Conservation (phyloP, 2,888 invertebrate species). For the Erebia epiphron region DNA sequence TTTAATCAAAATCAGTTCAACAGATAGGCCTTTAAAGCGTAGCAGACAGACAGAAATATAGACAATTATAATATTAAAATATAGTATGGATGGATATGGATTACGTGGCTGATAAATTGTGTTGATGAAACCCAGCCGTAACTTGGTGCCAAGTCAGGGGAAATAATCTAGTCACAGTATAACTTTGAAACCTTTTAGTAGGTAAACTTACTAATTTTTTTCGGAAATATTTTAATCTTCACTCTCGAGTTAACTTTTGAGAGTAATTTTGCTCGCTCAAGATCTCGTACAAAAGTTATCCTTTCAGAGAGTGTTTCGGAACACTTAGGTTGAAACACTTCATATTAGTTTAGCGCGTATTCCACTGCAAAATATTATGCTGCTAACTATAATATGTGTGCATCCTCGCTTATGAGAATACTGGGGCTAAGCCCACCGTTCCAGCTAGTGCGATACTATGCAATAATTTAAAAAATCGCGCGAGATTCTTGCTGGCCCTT, state of each 20-base stretch:
- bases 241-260: background rate
- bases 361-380: conserved; percentile 17
- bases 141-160: no score
- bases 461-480: background rate
- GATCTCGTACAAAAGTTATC: conserved; percentile 14
- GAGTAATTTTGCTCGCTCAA: conserved; percentile 10
- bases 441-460: background rate
- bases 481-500: no score
- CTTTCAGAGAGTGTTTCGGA: conserved; percentile 8
- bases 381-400: conserved; percentile 14
- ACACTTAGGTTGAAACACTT: conserved; percentile 21
- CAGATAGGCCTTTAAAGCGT: no score
- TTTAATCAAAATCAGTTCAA: no score
- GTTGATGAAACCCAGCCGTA: no score
- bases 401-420: conserved; percentile 14
- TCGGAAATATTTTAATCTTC: conserved; percentile 3
- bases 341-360: conserved; percentile 19
- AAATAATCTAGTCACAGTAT: background rate
- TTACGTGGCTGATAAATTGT: no score
- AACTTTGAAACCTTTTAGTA: background rate
- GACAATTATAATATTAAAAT: no score
- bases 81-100: no score
- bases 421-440: background rate
- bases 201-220: background rate
- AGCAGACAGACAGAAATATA: no score